Base-by-base conservation (phyloP, 2,797 vertebrate genomes). In the Neostethus bicornis region DNA sequence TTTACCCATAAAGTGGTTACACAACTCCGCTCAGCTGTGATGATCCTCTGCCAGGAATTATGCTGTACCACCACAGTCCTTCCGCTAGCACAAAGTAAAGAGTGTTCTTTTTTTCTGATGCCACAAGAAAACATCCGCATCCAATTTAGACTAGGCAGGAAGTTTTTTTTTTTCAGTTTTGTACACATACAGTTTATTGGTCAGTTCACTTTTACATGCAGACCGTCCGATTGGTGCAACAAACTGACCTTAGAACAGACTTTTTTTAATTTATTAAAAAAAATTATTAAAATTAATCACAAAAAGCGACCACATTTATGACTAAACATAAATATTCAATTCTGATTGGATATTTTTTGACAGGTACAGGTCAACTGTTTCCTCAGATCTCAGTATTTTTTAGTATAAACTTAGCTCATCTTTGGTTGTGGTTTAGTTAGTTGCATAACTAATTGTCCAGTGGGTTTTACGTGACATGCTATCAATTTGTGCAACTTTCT, bases 161-260 rank as follows among this genome's bases (percentile, higher is more conserved):
- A 84, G 73, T 84, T 63, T 79, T 81, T 62, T 78, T 85, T 92
- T 87, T 86, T 91, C 83, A 73, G 84, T 80, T 90, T 65, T 69
- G 82, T 80, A 87, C 80, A 77, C 86, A 88, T 83, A 84, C 75
- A 80, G 84, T 91, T 84, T 79, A 71, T 78, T 83, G 62, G 57
- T 77, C 75, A 61, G 70, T 83, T 66, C 60, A 72, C 45, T 70
- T 66, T 72, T 69, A 70, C 37, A 69, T 68, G 49, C 58, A n/a
- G n/a, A n/a, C n/a, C n/a, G n/a, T n/a, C n/a, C n/a, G n/a, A n/a
- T n/a, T n/a, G n/a, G n/a, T n/a, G n/a, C n/a, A n/a, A n/a, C n/a
- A n/a, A n/a, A n/a, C n/a, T n/a, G n/a, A n/a, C n/a, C 45, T 43
- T 20, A 34, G 26, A 61, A 44, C 39, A 35, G 43, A 51, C 14